These are phyloP conservation scores for Brachionus calyciflorus DNA, from an alignment of 1,140 invertebrate genomes.

Conservation along the genomic window DNA sequence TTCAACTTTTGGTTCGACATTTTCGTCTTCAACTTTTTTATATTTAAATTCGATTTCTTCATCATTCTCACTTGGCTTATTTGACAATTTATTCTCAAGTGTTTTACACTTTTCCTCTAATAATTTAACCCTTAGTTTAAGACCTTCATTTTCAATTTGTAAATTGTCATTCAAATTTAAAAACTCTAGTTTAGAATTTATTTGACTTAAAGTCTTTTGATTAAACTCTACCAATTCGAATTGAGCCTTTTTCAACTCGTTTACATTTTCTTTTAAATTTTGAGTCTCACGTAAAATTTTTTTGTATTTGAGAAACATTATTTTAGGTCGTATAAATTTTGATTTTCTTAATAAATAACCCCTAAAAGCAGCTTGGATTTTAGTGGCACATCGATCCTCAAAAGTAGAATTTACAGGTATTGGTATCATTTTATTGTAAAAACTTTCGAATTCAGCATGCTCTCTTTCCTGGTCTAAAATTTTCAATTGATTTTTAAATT, in stretches of 20 bases:
- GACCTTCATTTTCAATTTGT: slow-evolving; percentile 6
- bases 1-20: background rate
- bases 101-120: background rate
- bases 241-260: background rate
- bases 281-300: background rate
- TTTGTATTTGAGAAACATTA: slow-evolving; percentile 18
- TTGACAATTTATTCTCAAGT: background rate
- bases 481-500: slow-evolving; percentile 22
- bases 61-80: background rate
- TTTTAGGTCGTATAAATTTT: slow-evolving; percentile 31
- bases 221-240: background rate
- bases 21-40: slow-evolving; percentile 14
- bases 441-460: background rate
- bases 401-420: background rate
- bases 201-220: background rate
- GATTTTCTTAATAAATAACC: slow-evolving; percentile 14
- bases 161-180: too few species aligned
- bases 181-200: background rate
- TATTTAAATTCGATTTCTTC: slow-evolving; percentile 17
- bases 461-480: background rate
- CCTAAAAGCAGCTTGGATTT: slow-evolving; percentile 19
- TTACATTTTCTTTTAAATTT: background rate
- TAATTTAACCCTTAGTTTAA: background rate
- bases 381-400: slow-evolving; percentile 18
- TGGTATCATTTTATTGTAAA: background rate